These are phyloP conservation scores for Drosophila anomalata DNA, from an alignment of 2,888 invertebrate genomes.

Conservation along the genomic window DNA sequence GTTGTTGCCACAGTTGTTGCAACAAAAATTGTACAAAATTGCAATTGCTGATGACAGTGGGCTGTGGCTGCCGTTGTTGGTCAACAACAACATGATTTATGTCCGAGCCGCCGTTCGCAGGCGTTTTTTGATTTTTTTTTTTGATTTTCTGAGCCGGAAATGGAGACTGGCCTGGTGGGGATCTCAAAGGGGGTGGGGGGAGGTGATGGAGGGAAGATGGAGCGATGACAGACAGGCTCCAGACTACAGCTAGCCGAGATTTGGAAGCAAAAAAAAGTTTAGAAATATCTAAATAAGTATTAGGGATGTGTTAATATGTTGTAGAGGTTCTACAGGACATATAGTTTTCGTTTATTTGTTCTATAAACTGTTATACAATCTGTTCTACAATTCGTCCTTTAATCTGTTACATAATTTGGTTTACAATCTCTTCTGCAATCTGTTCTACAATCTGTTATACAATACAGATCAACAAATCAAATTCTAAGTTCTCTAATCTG, in stretches of 20 bases:
- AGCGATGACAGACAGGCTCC: conserved; percentile 38
- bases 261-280: conserved; percentile 1
- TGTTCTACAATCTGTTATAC: too few species aligned
- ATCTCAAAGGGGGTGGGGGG: not conserved
- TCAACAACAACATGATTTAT: conserved; percentile 46
- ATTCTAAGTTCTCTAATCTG: too few species aligned
- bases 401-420: too few species aligned
- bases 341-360: too few species aligned
- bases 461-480: too few species aligned
- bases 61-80: conserved; percentile 46
- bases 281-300: too few species aligned
- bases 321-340: too few species aligned
- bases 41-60: conserved; percentile 43
- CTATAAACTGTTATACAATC: too few species aligned
- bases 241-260: conserved; percentile 19
- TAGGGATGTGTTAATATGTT: too few species aligned
- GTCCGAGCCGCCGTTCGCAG: conserved; percentile 37
- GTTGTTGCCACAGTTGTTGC: not conserved
- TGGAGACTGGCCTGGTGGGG: conserved; percentile 18
- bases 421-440: too few species aligned
- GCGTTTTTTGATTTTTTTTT: conserved; percentile 11
- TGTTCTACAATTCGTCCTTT: too few species aligned
- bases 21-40: not conserved
- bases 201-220: not conserved
- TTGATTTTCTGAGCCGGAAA: conserved; percentile 39